phyloP scores from a whole-genome alignment of 2,113 vertebrate species.

The Boulengeromyrus knoepffleri region DNA sequence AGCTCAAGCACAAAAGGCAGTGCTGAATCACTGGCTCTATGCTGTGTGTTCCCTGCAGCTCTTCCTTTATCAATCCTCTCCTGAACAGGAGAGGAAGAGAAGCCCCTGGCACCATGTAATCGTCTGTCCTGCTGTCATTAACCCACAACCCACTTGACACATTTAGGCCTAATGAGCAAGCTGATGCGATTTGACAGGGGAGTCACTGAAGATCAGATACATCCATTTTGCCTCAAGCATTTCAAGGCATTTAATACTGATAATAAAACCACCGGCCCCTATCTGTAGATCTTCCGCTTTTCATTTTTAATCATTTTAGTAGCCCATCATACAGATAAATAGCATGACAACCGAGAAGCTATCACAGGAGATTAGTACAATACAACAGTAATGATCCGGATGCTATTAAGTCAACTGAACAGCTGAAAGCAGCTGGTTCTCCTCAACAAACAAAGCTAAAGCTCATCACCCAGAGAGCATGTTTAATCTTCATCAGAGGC shows the following conservation, averaged over 20 bases:
- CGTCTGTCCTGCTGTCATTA: background rate
- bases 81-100: background rate
- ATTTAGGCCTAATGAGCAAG: background rate
- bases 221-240: background rate
- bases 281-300: background rate
- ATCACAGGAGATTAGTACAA: background rate
- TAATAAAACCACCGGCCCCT: background rate
- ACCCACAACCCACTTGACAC: background rate
- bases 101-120: background rate
- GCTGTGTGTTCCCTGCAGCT: background rate
- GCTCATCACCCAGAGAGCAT: background rate
- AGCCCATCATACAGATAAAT: background rate
- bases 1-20: background rate
- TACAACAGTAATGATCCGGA: background rate
- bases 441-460: background rate
- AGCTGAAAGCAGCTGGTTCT: background rate
- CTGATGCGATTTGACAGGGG: background rate
- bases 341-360: background rate
- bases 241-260: background rate
- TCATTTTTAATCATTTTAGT: background rate
- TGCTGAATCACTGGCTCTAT: background rate
- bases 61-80: background rate
- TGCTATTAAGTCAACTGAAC: background rate
- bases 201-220: background rate
- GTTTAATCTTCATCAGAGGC: slow-evolving; percentile 4